Evolutionary conservation across 2,113 vertebrate species (phyloP).

Genomic region (Ibidorhyncha struthersii): DNA sequence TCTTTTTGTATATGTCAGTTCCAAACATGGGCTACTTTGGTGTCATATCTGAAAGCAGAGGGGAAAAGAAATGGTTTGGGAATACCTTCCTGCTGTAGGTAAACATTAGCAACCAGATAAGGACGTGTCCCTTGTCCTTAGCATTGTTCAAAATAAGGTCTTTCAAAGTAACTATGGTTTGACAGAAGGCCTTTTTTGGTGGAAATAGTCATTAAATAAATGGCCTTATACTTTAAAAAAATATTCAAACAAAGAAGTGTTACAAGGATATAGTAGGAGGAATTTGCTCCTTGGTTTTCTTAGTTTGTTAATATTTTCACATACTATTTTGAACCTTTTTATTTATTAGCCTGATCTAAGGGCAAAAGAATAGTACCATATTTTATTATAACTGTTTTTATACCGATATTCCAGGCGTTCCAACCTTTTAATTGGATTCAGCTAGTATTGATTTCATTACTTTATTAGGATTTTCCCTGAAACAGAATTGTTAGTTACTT

Average conservation of each 20-base stretch:
- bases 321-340: not conserved
- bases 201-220: not conserved
- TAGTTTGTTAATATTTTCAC: not conserved
- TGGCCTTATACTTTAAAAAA: not conserved
- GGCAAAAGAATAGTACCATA: not conserved
- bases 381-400: not conserved
- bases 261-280: not conserved
- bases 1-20: not conserved
- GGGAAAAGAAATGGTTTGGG: not conserved
- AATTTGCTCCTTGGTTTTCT: not conserved
- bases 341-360: not conserved
- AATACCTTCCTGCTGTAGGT: not conserved
- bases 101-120: not conserved
- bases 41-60: not conserved
- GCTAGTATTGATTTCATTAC: not conserved
- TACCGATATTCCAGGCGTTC: not conserved
- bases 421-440: not conserved
- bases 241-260: not conserved
- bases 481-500: not conserved
- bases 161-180: not conserved
- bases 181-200: not conserved
- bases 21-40: not conserved
- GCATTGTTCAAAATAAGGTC: not conserved
- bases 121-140: not conserved
- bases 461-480: not conserved